Evolutionary conservation across 2,113 vertebrate genomes (phyloP), one percentile per base, ranked within the genome.

Genomic region (Onychostruthus taczanowskii): DNA sequence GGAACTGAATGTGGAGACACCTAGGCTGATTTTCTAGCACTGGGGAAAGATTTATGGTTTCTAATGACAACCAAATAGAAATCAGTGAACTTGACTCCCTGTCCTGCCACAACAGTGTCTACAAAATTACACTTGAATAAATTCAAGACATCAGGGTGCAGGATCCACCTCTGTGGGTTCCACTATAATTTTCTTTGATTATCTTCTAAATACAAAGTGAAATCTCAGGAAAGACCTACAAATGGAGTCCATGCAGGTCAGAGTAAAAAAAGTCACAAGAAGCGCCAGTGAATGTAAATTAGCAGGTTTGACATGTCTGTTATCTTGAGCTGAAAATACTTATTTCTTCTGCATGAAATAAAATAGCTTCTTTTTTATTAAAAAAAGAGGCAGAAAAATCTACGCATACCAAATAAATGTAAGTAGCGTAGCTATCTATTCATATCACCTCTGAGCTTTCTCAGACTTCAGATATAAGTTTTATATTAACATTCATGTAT

Each of bases 61-160:
- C 83, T 90, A 82, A 91, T 43, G 58, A 73, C 94, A 95, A 93
- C 66, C 62, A 95, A 89, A 82, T 39, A 78, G 67, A 82, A 93
- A 23, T 76, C 46, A 27, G 53, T 80, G 87, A 91, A 91, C 53
- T 47, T 50, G 39, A 73, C 59, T 93, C 64, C 31, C 50, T 80
- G 63, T 74, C 43, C 59, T 85, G 35, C 39, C 37, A 43, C 69
- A 90, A 68, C 16, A 79, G 61, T 64, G 15, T 83, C 74, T 69
- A 16, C 80, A 87, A 89, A 93, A 94, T 82, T 83, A 28, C 37
- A 46, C 53, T 70, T 62, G 78, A 50, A 89, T 73, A 94, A 83
- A 96, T 83, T 73, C n/a, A 83, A 30, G 47, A 82, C 46, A 50
- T 62, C 63, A 74, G 35, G 30, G 73, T 87, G 16, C n/a, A 80